Percentiles rank a stretch among this genome's conserved stretches.
phyloP scores from a whole-genome alignment of 2,113 vertebrate species.

The Pseudonaja textilis region DNA sequence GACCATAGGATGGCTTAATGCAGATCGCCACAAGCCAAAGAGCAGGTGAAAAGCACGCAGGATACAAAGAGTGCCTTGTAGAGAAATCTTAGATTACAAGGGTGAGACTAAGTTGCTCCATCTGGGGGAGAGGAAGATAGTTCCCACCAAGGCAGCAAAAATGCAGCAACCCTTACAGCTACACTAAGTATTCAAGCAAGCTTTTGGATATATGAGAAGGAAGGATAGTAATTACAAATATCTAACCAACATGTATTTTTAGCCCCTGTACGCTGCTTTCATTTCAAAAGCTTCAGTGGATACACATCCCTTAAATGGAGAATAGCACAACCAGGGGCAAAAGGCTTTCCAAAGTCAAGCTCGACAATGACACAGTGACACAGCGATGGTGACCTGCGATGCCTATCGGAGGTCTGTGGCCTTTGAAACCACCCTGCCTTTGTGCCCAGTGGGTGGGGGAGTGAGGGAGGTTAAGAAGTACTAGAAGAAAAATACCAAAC shows the following conservation, averaged over 20 bases:
- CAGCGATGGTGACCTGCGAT: conserved; percentile 50
- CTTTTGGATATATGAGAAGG: background rate
- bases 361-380: conserved; percentile 30
- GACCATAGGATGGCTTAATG: background rate
- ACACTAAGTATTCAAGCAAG: conserved; percentile 38
- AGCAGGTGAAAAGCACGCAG: background rate
- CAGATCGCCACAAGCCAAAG: background rate
- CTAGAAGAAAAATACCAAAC: background rate
- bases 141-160: background rate
- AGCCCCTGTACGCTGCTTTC: conserved; percentile 53
- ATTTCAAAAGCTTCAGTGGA: conserved; percentile 35
- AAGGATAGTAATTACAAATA: background rate
- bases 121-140: no score
- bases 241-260: conserved; percentile 42
- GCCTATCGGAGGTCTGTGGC: conserved; percentile 31
- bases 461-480: background rate
- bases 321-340: conserved; percentile 46
- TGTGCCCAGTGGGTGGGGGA: background rate
- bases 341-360: conserved; percentile 53
- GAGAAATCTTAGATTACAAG: background rate
- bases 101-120: background rate
- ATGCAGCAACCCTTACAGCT: conserved; percentile 34
- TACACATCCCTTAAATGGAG: conserved; percentile 36
- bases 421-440: conserved; percentile 39
- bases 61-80: background rate